These are phyloP conservation scores for Hydractinia echinata DNA, from an alignment of 30 jellyfish, hydroid and myxozoan species.

Conservation along the genomic window DNA sequence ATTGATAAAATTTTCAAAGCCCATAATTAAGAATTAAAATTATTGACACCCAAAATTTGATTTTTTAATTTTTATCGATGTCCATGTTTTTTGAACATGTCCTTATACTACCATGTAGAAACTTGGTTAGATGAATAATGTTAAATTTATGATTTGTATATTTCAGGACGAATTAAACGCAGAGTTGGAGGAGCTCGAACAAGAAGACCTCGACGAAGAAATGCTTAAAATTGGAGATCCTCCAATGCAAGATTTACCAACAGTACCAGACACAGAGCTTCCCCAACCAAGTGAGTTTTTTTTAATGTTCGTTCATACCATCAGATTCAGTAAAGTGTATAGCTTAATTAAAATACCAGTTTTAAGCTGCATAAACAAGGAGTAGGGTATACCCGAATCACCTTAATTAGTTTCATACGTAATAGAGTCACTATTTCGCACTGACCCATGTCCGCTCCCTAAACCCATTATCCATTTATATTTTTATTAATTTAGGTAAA, in stretches of 20 bases:
- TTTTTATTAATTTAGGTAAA: neutral
- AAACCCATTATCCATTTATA: neutral
- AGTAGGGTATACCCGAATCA: neutral
- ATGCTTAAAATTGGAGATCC: conserved; percentile 78
- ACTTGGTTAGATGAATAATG: neutral
- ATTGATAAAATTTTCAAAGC: too few relatives aligned
- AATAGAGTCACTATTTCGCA: neutral
- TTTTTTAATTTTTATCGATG: too few relatives aligned
- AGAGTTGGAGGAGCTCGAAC: conserved; percentile 83
- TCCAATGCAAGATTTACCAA: conserved; percentile 62
- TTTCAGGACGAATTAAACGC: conserved; percentile 74
- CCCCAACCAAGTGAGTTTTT: conserved; percentile 59
- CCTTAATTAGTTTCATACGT: too few relatives aligned
- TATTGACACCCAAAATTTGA: too few relatives aligned
- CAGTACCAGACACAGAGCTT: conserved; percentile 86
- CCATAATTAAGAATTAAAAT: too few relatives aligned
- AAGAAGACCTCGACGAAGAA: conserved; percentile 82
- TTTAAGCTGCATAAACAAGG: neutral
- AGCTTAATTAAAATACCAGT: neutral
- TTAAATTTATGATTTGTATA: neutral
- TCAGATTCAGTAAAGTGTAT: neutral
- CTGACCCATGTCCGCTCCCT: neutral
- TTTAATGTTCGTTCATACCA: neutral
- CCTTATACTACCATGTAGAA: too few relatives aligned
- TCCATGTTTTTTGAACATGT: too few relatives aligned